Base-by-base conservation (phyloP, 2,888 invertebrate species). In the Parnassius apollo region DNA sequence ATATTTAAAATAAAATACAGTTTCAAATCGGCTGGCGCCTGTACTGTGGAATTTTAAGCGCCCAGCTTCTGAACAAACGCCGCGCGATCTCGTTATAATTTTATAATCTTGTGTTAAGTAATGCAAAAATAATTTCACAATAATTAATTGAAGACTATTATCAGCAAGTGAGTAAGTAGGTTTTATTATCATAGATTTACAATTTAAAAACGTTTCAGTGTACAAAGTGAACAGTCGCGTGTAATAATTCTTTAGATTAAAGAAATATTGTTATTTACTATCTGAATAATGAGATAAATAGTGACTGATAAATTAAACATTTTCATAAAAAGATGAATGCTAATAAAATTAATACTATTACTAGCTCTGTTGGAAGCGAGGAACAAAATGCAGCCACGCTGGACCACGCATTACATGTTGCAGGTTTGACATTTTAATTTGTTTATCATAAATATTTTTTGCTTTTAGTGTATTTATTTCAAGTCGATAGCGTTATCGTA, bases 371-470 rank as follows among this genome's bases (percentile, higher is more conserved):
- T 56, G 55, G 51, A 35, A 35, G 50, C 11, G 42, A 55, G 13
- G 46, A 56, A 0, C 45, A 55, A 56, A 45, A 59, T 55, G 46
- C 51, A 2, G 59, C 63, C n/a, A 51, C 55, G 3, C 56, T 63
- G 25, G 63, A 63, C 35, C 63, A 63, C 18, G 63, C 63, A 9
- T 46, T 63, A 25, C 54, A 63, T 9, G 51, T 63, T n/a, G 63
- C 63, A 63, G 63, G 63, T 63, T 55, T 25, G 51, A 22, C 10
- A 46, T 25, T 12, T 12, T 49, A 55, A 48, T 50, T 76, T 73
- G 18, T 18, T 35, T 35, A 35, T 4, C 7, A 4, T 7, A 25
- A 25, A 7, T 35, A 7, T 35, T 35, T 35, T 25, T 35, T 35
- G 1, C 7, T 35, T 35, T 3, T 35, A 35, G 4, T 18, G 18